Percentiles rank a stretch among this genome's conserved stretches.
phyloP scores from a whole-genome alignment of 2,888 invertebrate species.

The Lycocerus yunnanus region DNA sequence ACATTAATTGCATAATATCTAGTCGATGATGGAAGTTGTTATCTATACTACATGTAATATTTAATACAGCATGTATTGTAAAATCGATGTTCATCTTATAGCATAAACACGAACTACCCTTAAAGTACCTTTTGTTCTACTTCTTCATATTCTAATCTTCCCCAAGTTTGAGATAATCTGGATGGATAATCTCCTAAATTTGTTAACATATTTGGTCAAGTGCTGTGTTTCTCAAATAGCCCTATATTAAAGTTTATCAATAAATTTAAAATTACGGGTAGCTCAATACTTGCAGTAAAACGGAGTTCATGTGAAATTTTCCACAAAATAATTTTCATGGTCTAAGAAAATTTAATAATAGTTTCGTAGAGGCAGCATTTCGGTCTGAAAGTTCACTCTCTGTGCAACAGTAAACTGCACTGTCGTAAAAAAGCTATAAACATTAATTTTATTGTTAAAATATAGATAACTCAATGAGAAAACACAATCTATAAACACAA shows the following conservation, averaged over 20 bases:
- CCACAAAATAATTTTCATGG: no score
- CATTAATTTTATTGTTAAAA: neutral
- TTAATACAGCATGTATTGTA: neutral
- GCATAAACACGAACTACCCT: neutral
- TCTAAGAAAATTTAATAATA: no score
- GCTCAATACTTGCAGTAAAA: neutral
- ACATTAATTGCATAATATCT: neutral
- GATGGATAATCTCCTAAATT: neutral
- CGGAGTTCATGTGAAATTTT: neutral
- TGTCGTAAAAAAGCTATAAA: neutral
- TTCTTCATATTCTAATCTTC: neutral
- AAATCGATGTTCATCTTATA: neutral
- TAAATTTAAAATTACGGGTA: neutral
- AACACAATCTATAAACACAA: conserved; percentile 15
- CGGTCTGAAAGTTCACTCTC: neutral
- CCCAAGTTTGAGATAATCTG: neutral
- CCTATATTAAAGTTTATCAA: neutral
- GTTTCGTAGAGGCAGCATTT: no score
- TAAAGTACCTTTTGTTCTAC: neutral
- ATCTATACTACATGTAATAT: neutral
- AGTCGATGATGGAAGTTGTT: neutral
- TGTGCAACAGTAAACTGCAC: neutral
- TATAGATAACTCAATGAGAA: conserved; percentile 16
- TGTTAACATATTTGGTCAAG: neutral
- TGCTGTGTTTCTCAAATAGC: neutral